phyloP scores from a whole-genome alignment of 92 coral and sea anemone genomes.

The Actinernus sp. region DNA sequence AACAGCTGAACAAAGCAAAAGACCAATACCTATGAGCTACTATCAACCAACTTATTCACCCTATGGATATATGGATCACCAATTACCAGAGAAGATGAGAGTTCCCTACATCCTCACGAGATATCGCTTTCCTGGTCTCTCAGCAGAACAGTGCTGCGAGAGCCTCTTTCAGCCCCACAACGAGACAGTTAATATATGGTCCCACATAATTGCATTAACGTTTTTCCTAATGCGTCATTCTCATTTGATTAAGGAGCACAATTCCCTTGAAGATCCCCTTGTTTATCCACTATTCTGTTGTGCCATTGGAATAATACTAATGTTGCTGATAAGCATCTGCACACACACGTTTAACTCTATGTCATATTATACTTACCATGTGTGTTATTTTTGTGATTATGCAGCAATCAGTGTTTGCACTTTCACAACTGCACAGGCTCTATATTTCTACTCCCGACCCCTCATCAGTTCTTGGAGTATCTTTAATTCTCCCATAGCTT shows the following conservation, averaged over 20 bases:
- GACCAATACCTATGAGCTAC: neutral
- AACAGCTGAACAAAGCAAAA: neutral
- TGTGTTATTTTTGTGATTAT: slow-evolving; percentile 62
- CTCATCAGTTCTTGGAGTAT: slow-evolving; percentile 17
- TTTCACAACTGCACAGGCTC: slow-evolving; percentile 55
- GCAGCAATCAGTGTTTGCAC: slow-evolving; percentile 52
- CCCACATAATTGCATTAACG: slow-evolving; percentile 51
- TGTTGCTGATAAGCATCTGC: slow-evolving; percentile 45
- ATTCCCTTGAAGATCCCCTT: slow-evolving; percentile 32
- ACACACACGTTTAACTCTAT: slow-evolving; percentile 66
- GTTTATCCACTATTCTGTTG: slow-evolving; percentile 39
- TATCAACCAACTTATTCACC: neutral
- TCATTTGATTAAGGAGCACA: slow-evolving; percentile 10
- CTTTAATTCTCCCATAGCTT: slow-evolving; percentile 37
- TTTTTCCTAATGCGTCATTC: slow-evolving; percentile 23
- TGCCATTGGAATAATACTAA: slow-evolving; percentile 31
- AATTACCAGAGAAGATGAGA: slow-evolving; percentile 30
- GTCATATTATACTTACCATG: slow-evolving; percentile 56
- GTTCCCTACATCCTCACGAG: slow-evolving; percentile 34
- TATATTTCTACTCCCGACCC: slow-evolving; percentile 65
- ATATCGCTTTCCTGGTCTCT: slow-evolving; percentile 59
- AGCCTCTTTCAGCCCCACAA: slow-evolving; percentile 49
- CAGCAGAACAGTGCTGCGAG: slow-evolving; percentile 55
- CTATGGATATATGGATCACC: slow-evolving; percentile 17
- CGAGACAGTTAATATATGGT: slow-evolving; percentile 58